phyloP scores from a whole-genome alignment of 2,113 vertebrate genomes.

The Baryphthengus martii region DNA sequence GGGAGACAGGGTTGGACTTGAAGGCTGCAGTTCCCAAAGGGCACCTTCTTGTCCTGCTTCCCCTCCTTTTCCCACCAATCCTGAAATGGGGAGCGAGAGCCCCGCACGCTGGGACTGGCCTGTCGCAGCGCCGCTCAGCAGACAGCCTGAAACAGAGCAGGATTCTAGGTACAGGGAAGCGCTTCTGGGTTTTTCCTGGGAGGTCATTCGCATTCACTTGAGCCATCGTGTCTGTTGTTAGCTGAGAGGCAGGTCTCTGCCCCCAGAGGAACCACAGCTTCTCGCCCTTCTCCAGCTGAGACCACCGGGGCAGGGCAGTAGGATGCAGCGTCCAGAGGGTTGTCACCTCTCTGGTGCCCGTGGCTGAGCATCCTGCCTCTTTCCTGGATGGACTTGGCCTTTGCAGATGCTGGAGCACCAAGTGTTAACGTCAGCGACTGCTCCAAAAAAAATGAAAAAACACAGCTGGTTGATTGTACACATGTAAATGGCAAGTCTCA shows the following conservation, averaged over 20 bases:
- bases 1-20: neutral
- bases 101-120: neutral
- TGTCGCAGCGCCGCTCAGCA: neutral
- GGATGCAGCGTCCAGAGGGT: neutral
- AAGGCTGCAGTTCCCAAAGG: neutral
- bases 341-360: neutral
- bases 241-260: neutral
- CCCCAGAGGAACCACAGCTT: neutral
- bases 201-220: accelerated
- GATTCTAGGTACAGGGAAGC: neutral
- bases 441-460: neutral
- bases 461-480: neutral
- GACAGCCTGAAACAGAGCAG: neutral
- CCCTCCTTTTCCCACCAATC: neutral
- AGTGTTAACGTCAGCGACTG: neutral
- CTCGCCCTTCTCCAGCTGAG: neutral
- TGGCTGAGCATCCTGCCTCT: neutral
- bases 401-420: neutral
- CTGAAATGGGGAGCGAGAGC: neutral
- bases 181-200: neutral
- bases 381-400: accelerated
- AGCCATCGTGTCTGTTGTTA: accelerated
- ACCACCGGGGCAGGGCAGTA: accelerated
- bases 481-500: neutral
- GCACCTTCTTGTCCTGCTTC: neutral